A percentile compares a stretch with the other conserved stretches of the same genome.
phyloP scores from a whole-genome alignment of 2,888 invertebrate genomes.

The Seira sanloemensis region DNA sequence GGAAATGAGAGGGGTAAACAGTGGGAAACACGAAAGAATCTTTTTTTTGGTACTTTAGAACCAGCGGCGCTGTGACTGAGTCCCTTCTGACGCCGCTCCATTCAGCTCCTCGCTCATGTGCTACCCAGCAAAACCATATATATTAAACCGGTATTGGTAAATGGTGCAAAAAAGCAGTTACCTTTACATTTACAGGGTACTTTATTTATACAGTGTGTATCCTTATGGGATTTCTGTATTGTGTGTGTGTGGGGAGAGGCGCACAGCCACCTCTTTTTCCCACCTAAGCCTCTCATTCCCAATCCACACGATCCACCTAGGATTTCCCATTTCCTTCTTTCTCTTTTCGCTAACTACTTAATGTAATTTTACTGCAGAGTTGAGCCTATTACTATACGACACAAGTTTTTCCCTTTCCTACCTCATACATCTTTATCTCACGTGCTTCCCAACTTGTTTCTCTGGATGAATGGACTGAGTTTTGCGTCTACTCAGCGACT shows the following conservation, averaged over 20 bases:
- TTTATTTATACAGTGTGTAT: neutral
- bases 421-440: neutral
- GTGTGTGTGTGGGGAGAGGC: neutral
- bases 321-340: too few relatives aligned
- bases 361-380: neutral
- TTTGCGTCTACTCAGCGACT: too few relatives aligned
- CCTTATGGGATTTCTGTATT: neutral
- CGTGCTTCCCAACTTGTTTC: neutral
- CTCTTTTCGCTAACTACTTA: slow-evolving; percentile 4
- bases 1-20: slow-evolving; percentile 48
- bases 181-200: neutral
- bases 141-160: neutral
- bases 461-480: slow-evolving; percentile 14
- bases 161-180: neutral
- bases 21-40: too few relatives aligned
- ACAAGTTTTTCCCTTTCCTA: neutral
- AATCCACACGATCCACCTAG: neutral
- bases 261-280: neutral
- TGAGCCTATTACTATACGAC: neutral
- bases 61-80: too few relatives aligned
- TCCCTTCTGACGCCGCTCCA: too few relatives aligned
- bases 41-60: too few relatives aligned
- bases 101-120: too few relatives aligned
- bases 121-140: neutral
- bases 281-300: neutral